Base-by-base conservation (phyloP, 2,113 vertebrate species). In the Fulmarus glacialis region DNA sequence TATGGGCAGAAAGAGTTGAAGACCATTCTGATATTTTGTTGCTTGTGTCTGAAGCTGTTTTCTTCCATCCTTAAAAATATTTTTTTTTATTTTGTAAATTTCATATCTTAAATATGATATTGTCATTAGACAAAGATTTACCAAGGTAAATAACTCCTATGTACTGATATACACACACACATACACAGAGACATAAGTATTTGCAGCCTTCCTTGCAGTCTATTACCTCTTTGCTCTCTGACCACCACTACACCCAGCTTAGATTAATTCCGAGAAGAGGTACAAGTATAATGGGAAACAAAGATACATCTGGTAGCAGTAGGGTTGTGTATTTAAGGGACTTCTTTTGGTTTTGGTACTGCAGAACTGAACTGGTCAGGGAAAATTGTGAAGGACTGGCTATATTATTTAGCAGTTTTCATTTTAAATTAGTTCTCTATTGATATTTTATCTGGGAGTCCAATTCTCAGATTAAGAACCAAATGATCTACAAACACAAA, bases 101-200 rank as follows among this genome's bases (percentile, higher is more conserved):
- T 87, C 5, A 2, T 74, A 19, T 38, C 23, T 48, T 56, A 50
- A 62, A 20, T 23, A 45, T 68, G 6, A 45, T 67, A 45, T 30
- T 82, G 17, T 17, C 21, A 29, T 63, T 80, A 50, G 24, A 48
- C 14, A 74, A 83, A 89, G 4, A 60, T 42, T 52, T 62, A 66
- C 4, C 15, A 36, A 89, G 21, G 12, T 73, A 86, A 81, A 34
- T 87, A 53, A 34, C 3, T 70, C 24, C 15, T 15, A 2, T 27
- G 19, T 53, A 42, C 5, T 70, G 58, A 66, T 15, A 34, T 8
- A 42, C 8, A 73, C 5, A 45, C 8, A 40, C 7, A 14, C 17
- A 52, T n/a, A n/a, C 6, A 70, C 2, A n/a, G 0, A 64, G 14
- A 38, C 1, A 1, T 18, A 48, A 24, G 18, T 55, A 53, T 70